Evolutionary conservation across 2,113 vertebrate genomes (phyloP), one percentile per base, ranked within the genome.

Genomic region (Hepsetus odoe): DNA sequence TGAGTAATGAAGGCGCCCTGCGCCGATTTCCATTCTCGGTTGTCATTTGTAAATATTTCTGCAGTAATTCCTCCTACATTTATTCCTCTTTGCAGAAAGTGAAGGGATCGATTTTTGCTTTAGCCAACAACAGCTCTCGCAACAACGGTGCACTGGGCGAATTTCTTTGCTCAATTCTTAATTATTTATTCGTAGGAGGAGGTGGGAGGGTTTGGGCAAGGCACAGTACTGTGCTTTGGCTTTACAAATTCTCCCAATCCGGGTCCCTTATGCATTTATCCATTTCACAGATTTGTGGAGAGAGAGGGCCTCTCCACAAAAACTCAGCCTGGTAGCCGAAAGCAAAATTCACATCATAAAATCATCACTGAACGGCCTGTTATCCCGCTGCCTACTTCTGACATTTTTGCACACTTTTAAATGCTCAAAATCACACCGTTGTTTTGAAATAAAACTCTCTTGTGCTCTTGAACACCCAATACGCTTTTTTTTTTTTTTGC

Each of bases 401-500:
- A 75, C 84, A 82, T 86, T 88, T 87, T 86, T 76, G 81, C 87
- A 88, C 84, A 88, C 89, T 84, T 84, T 85, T 89, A 85, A 85
- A 86, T 85, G 88, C 86, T 89, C 88, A 89, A 90, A 89, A 90
- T 85, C 80, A 77, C 55, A 81, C 86, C 90, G 89, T 87, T 86
- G 82, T 88, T 86, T 88, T 81, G 85, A 88, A 85, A 88, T 84
- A 80, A 86, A 84, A 88, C 85, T 78, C 83, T 66, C 84, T 81
- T 62, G 75, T 84, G 40, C 86, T 87, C 88, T 88, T 84, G 84
- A 89, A 85, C 88, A 88, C 88, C 91, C 87, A 85, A 91, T 88
- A 88, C 88, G 86, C 89, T 87, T 88, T n/a, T n/a, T n/a, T n/a
- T n/a, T n/a, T n/a, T n/a, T n/a, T n/a, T 90, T 87, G 89, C 87